Conservation (phyloP, 2,113 vertebrate species). For the Edolisoma coerulescens region DNA sequence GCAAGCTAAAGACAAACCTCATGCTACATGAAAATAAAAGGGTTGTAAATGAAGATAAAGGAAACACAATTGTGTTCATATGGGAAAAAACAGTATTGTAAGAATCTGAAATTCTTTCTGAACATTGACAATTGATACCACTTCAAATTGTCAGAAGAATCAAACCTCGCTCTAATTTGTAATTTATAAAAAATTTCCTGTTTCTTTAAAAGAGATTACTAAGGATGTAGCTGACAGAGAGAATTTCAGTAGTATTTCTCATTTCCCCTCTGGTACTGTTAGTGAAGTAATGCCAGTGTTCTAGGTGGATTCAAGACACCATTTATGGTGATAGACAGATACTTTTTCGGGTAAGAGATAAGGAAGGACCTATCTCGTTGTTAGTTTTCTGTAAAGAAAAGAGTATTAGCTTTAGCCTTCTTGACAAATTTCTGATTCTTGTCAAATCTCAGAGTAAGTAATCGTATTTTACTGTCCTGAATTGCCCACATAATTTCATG, state of each 20-base stretch:
- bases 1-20: background rate
- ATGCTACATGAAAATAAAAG: background rate
- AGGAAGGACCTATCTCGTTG: background rate
- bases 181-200: background rate
- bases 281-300: background rate
- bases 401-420: background rate
- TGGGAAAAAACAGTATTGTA: background rate
- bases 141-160: background rate
- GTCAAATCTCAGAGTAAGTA: background rate
- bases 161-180: background rate
- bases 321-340: background rate
- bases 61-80: background rate
- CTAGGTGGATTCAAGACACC: background rate
- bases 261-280: background rate
- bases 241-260: background rate
- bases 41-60: background rate
- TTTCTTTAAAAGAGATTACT: background rate
- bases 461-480: background rate
- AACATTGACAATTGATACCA: background rate
- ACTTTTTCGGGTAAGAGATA: background rate
- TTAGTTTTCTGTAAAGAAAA: background rate
- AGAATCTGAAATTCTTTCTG: background rate
- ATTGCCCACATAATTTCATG: background rate
- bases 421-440: background rate
- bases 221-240: background rate